These are phyloP conservation scores for Timandra comae DNA, from an alignment of 2,888 invertebrate species.

Conservation along the genomic window DNA sequence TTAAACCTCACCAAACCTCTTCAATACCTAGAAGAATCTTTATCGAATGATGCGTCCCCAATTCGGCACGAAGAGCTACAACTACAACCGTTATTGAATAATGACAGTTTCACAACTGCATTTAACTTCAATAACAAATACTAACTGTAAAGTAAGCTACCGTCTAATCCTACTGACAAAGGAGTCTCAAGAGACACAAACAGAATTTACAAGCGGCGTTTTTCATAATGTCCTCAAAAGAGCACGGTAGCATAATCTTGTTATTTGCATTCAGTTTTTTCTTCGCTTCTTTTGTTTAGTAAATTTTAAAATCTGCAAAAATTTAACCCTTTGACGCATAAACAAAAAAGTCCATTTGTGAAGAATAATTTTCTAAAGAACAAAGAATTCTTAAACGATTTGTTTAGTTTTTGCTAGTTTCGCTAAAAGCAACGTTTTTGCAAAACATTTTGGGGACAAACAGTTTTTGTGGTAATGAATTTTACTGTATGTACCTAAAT, in stretches of 20 bases:
- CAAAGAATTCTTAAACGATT: conserved; percentile 33
- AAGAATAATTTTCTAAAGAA: conserved; percentile 25
- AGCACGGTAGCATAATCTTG: conserved; percentile 68
- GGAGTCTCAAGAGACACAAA: conserved; percentile 37
- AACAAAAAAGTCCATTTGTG: conserved; percentile 39
- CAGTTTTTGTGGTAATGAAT: conserved; percentile 7
- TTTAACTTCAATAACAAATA: conserved; percentile 5
- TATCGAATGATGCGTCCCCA: no score
- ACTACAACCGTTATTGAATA: no score
- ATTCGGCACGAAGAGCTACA: no score
- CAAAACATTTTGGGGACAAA: conserved; percentile 14
- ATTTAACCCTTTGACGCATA: conserved; percentile 58
- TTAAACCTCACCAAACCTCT: no score
- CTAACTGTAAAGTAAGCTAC: conserved; percentile 33
- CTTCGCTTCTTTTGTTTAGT: conserved; percentile 52
- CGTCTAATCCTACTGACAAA: conserved; percentile 38
- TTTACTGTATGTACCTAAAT: no score
- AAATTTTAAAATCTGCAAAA: conserved; percentile 40
- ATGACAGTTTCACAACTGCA: not conserved
- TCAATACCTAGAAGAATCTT: no score
- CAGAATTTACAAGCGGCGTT: conserved; percentile 35
- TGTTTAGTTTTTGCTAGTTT: conserved; percentile 28
- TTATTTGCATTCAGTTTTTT: conserved; percentile 70
- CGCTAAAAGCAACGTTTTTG: conserved; percentile 11
- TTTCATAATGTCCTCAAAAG: conserved; percentile 47